phyloP scores from a whole-genome alignment of 1,140 invertebrate genomes.

The Drosophila baimaii region DNA sequence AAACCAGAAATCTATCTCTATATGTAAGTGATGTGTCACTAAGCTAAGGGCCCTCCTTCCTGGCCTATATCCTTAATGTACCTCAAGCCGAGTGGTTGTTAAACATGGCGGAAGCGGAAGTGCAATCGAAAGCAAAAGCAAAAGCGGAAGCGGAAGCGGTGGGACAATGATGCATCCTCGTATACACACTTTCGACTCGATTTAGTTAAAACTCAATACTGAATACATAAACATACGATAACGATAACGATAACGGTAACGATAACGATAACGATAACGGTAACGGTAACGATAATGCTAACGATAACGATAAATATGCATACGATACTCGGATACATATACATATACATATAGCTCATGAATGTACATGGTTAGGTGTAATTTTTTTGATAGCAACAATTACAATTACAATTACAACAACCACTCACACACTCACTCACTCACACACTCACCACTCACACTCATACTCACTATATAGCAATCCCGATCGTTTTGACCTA shows the following conservation, averaged over 20 bases:
- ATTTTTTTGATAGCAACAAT: constrained; percentile 58
- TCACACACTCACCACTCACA: constrained; percentile 4
- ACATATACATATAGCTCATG: constrained; percentile 49
- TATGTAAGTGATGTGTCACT: constrained; percentile 45
- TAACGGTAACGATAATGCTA: constrained; percentile 11
- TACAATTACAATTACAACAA: constrained; percentile 24
- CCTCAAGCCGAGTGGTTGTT: constrained; percentile 80
- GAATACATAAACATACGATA: constrained; percentile 21
- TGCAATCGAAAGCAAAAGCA: background rate
- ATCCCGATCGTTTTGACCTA: constrained; percentile 11
- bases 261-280: constrained; percentile 7
- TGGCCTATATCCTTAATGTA: constrained; percentile 78
- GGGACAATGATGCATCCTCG: constrained; percentile 20
- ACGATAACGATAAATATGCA: constrained; percentile 27
- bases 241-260: constrained; percentile 10
- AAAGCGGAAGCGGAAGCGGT: background rate
- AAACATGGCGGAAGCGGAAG: constrained; percentile 44
- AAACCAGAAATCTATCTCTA: constrained; percentile 32
- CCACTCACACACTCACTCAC: background rate
- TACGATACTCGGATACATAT: constrained; percentile 33
- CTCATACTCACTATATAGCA: constrained; percentile 23
- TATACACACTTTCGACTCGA: constrained; percentile 55
- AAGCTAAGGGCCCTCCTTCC: constrained; percentile 44
- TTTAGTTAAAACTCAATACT: constrained; percentile 54
- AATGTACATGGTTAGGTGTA: constrained; percentile 44